Percentiles rank a stretch among this genome's conserved stretches.
Evolutionary conservation across 2,797 vertebrate species (phyloP).

Genomic region (Halcyon badia): DNA sequence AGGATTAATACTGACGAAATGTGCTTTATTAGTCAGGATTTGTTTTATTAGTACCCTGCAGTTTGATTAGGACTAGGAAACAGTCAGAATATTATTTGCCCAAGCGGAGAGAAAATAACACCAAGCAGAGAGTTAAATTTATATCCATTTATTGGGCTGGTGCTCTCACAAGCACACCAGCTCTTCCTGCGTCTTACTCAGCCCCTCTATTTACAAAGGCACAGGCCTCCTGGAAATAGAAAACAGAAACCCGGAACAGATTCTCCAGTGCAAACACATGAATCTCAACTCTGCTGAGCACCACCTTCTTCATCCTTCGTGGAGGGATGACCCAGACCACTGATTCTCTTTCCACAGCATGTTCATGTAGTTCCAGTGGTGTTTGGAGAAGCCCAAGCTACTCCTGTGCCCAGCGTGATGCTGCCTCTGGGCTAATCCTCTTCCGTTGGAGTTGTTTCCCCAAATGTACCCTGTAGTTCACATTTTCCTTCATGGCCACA

Average conservation of each 20-base stretch:
- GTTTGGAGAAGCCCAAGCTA: neutral
- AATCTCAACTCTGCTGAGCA: neutral
- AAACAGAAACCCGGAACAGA: conserved; percentile 36
- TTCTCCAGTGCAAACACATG: neutral
- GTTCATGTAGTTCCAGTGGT: accelerated
- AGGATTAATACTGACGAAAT: conserved; percentile 78
- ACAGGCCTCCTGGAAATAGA: neutral
- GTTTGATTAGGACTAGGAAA: conserved; percentile 77
- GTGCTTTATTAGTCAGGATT: conserved; percentile 79
- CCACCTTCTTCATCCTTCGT: neutral
- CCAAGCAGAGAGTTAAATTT: conserved; percentile 75
- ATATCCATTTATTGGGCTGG: conserved; percentile 52
- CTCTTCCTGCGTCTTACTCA: conserved; percentile 31
- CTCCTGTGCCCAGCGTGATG: neutral
- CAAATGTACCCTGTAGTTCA: neutral
- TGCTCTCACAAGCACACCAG: conserved; percentile 36
- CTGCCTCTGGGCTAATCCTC: neutral
- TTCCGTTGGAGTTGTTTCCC: neutral
- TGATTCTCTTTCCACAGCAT: neutral
- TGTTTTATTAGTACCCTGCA: conserved; percentile 80
- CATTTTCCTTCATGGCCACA: accelerated
- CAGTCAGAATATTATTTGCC: conserved; percentile 73
- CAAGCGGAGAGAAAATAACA: conserved; percentile 76
- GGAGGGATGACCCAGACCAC: neutral
- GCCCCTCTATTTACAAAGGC: conserved; percentile 9